phyloP scores from a whole-genome alignment of 2,113 vertebrate species.

The Recurvirostra avosetta region DNA sequence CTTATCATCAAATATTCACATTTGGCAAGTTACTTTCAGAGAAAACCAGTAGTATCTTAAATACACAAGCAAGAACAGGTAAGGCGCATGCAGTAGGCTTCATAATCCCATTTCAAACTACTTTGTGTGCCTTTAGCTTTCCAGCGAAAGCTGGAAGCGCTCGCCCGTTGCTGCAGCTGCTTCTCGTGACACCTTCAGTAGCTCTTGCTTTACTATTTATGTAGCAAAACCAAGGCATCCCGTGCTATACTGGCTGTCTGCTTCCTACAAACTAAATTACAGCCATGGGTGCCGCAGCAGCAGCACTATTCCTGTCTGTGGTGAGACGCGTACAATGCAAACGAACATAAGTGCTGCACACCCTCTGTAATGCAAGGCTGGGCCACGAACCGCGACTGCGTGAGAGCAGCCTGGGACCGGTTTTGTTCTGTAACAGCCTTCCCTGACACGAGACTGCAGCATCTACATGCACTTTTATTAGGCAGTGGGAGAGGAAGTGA shows the following conservation, averaged over 20 bases:
- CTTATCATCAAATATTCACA: not conserved
- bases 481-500: not conserved
- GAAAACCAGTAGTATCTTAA: not conserved
- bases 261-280: not conserved
- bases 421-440: not conserved
- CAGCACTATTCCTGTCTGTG: not conserved
- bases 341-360: fast-evolving
- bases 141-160: not conserved
- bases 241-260: fast-evolving
- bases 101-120: not conserved
- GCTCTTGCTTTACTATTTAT: not conserved
- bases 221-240: not conserved
- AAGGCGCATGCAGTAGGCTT: not conserved
- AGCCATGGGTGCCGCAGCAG: not conserved
- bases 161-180: not conserved
- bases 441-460: not conserved
- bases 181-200: not conserved
- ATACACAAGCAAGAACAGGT: not conserved
- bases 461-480: fast-evolving
- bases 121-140: not conserved
- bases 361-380: fast-evolving
- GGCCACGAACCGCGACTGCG: fast-evolving
- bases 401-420: too few species aligned
- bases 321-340: fast-evolving
- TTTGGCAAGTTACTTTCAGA: not conserved